Conservation (phyloP, 2,797 vertebrate species). For the Micrastur ruficollis region DNA sequence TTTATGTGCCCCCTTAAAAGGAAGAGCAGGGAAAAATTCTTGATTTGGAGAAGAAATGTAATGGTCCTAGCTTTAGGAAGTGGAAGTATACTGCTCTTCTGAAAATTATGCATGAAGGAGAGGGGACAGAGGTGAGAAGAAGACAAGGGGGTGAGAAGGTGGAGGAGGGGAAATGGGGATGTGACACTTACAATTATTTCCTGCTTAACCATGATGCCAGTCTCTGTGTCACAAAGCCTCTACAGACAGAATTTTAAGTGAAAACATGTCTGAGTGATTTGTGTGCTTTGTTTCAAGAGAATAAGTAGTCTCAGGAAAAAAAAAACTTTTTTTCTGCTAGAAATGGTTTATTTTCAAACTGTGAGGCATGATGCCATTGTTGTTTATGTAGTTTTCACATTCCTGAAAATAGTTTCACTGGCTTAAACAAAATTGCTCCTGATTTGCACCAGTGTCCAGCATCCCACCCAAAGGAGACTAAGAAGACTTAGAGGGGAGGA, state of each 20-base stretch:
- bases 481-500: not conserved
- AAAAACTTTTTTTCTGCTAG: not conserved
- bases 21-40: not conserved
- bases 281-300: not conserved
- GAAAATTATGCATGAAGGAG: not conserved
- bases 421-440: not conserved
- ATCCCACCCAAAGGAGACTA: not conserved
- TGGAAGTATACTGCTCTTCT: not conserved
- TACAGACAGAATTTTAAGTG: not conserved
- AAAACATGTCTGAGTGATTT: not conserved
- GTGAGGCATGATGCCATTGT: not conserved
- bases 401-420: not conserved
- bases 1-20: not conserved
- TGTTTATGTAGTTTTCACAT: not conserved
- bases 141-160: not conserved
- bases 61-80: not conserved
- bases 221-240: not conserved
- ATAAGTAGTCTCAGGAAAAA: not conserved
- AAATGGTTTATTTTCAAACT: not conserved
- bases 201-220: not conserved
- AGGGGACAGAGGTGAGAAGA: not conserved
- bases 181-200: not conserved
- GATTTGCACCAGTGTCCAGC: not conserved
- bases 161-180: not conserved
- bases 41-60: not conserved